Conservation (phyloP, 2,113 vertebrate genomes). For the Callorhinus ursinus region DNA sequence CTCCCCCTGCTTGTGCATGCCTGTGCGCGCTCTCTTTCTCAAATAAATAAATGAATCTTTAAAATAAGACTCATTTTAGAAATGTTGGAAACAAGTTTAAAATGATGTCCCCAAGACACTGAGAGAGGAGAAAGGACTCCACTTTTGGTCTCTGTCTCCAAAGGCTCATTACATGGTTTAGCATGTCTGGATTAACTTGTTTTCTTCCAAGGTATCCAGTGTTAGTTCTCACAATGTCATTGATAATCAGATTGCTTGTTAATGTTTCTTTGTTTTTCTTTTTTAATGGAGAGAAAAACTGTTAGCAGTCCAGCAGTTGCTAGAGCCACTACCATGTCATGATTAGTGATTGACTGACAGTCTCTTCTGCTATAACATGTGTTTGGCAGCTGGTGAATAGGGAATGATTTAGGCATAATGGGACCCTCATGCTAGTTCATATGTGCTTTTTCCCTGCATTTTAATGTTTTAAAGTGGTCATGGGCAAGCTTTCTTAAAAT, state of each 20-base stretch:
- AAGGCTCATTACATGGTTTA: rapidly evolving
- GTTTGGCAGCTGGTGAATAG: neutral
- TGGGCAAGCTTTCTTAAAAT: neutral
- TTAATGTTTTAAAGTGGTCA: neutral
- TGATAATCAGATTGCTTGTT: neutral
- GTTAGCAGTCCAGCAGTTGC: neutral
- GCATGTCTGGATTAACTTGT: neutral
- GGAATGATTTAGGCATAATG: neutral
- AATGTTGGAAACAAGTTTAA: neutral
- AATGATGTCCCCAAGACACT: neutral
- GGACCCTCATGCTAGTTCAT: neutral
- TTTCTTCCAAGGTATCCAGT: neutral
- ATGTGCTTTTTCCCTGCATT: neutral
- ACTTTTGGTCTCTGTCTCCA: neutral
- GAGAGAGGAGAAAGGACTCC: neutral
- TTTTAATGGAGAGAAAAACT: neutral
- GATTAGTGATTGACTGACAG: neutral
- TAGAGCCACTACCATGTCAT: neutral
- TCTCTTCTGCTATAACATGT: rapidly evolving
- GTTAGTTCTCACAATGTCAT: neutral
- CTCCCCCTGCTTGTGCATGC: neutral
- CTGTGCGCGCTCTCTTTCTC: rapidly evolving
- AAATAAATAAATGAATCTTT: neutral
- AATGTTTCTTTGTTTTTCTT: neutral
- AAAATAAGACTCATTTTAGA: neutral